Conservation (phyloP, 2,888 invertebrate species). For the Tipula helvola region DNA sequence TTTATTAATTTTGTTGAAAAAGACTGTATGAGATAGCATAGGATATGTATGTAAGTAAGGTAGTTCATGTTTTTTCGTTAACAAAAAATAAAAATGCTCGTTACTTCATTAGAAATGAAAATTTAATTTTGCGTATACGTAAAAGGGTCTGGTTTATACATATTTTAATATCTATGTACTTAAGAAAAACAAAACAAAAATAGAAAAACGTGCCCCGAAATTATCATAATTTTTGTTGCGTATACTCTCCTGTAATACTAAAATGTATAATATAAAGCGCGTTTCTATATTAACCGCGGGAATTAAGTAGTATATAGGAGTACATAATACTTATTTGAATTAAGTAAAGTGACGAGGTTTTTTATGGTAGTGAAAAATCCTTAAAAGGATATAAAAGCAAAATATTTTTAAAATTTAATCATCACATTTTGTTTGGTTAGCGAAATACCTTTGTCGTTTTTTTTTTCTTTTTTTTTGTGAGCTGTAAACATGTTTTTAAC, state of each 20-base stretch:
- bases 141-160: background rate
- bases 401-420: background rate
- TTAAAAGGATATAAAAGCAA: background rate
- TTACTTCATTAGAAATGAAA: background rate
- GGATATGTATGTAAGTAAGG: background rate
- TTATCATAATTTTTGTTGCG: background rate
- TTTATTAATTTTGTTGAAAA: background rate
- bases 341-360: background rate
- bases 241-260: background rate
- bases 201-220: background rate
- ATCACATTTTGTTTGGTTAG: background rate
- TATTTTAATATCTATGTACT: background rate
- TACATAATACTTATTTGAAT: background rate
- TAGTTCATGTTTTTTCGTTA: background rate
- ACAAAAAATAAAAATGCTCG: background rate
- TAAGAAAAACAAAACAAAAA: background rate
- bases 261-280: background rate
- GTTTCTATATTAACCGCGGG: background rate
- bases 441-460: background rate
- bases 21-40: background rate
- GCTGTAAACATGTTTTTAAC: background rate
- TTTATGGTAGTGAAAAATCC: background rate
- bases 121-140: background rate
- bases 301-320: background rate
- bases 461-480: background rate